Conservation (phyloP, 2,797 vertebrate genomes). For the Sebastes wilsoni region DNA sequence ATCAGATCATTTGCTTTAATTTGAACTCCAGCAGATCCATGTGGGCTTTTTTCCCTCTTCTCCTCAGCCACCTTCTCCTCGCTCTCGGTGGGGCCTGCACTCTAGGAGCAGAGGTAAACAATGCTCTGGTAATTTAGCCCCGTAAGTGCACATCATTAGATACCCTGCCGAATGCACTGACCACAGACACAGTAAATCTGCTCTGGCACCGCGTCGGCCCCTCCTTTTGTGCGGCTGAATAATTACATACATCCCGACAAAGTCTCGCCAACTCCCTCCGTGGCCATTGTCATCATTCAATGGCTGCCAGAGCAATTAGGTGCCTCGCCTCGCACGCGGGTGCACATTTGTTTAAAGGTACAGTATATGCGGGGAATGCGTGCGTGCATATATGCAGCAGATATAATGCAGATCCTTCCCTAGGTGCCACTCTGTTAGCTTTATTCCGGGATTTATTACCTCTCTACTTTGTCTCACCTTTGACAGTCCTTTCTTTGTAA, state of each 20-base stretch:
- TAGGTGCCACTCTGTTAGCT: conserved; percentile 21
- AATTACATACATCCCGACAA: conserved; percentile 67
- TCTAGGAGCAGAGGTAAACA: conserved; percentile 70
- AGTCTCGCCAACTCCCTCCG: conserved; percentile 59
- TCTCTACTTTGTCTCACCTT: conserved; percentile 32
- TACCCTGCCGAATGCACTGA: conserved; percentile 58
- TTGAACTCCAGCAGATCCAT: conserved; percentile 26
- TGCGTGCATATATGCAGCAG: background rate
- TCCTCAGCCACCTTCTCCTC: conserved; percentile 9
- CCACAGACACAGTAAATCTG: conserved; percentile 72
- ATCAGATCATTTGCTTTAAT: conserved; percentile 61
- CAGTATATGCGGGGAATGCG: conserved; percentile 16
- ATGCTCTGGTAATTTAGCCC: conserved; percentile 67
- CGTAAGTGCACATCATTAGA: conserved; percentile 73
- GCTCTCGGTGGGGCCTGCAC: conserved; percentile 28
- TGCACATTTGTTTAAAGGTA: conserved; percentile 31
- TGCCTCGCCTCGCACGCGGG: conserved; percentile 22
- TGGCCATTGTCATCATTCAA: conserved; percentile 69
- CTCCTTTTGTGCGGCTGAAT: conserved; percentile 65
- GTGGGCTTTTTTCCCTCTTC: background rate
- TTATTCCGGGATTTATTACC: conserved; percentile 39
- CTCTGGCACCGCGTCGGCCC: conserved; percentile 55
- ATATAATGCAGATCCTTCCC: conserved; percentile 48
- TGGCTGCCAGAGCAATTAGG: conserved; percentile 72
- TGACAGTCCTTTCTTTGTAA: conserved; percentile 47